Base-by-base conservation (phyloP, 2,797 vertebrate species). In the Lates japonicus region DNA sequence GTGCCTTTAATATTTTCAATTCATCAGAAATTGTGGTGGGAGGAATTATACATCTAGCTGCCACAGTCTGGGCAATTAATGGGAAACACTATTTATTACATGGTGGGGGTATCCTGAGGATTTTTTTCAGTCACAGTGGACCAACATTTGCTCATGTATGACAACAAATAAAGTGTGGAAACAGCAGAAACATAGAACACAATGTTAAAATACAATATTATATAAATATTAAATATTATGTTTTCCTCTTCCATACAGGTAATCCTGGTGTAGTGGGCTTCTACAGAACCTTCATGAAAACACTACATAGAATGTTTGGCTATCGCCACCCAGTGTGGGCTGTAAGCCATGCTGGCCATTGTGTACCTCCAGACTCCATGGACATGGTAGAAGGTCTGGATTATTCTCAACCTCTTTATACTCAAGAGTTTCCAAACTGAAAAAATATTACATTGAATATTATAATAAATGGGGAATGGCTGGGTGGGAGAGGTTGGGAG, bases 311-410 rank as follows among this genome's bases (percentile, higher is more conserved):
- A 64, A 81, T 81, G 64, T 94, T 96, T 76, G 94, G 94, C 35
- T 85, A 81, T 78, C 88, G 76, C 42, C 95, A 97, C 93, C 97
- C 98, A 0, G 95, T 99, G 31, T 99, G 98, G 98, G 93, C 95
- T 4, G 94, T 99, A 37, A 96, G 97, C 89, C 97, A 99, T 9
- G 98, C 97, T 0, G 98, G 98, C 11, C 98, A 98, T 90, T 97
- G 95, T 77, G 87, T 86, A 2, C 93, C 95, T 51, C 97, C 97
- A 0, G 93, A 91, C 85, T 93, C 92, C 64, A 96, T 98, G 96
- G 96, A 97, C 88, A 96, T 97, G 95, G 88, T 95, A n/a, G 95
- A 97, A 94, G 97, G 97, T 98, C 78, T 0, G 13, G 5, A 55
- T 55, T 25, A 9, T 54, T 54, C n/a, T 42, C 3, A 9, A 4